Conservation (phyloP, 1,140 invertebrate species). For the Drosophila repleta region DNA sequence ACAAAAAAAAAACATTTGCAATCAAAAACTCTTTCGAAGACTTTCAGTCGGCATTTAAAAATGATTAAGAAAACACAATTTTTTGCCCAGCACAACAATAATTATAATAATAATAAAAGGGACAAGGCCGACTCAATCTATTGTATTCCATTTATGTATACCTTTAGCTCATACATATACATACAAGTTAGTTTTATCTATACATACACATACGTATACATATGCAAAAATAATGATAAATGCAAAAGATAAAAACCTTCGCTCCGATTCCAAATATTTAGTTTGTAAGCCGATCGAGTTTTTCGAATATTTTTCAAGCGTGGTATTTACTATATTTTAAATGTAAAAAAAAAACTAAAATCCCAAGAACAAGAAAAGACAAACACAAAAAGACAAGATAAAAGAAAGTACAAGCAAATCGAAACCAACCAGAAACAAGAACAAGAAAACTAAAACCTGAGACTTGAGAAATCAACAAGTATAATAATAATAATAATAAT, state of each 20-base stretch:
- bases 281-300: constrained; percentile 57
- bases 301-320: constrained; percentile 55
- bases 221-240: constrained; percentile 31
- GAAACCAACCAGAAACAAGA: constrained; percentile 55
- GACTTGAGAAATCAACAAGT: constrained; percentile 49
- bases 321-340: constrained; percentile 50
- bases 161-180: constrained; percentile 41
- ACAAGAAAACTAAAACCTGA: constrained; percentile 64
- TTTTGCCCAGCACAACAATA: constrained; percentile 45
- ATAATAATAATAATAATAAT: constrained; percentile 28
- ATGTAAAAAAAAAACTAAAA: constrained; percentile 28
- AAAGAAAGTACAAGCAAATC: constrained; percentile 65
- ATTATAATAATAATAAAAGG: constrained; percentile 11
- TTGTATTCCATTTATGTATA: constrained; percentile 63
- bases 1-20: constrained; percentile 42
- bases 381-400: constrained; percentile 25
- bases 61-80: constrained; percentile 5
- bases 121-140: constrained; percentile 35
- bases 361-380: constrained; percentile 13
- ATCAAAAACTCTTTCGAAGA: constrained; percentile 62
- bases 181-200: constrained; percentile 55
- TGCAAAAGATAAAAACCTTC: constrained; percentile 49
- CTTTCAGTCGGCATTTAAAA: constrained; percentile 62
- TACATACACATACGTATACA: constrained; percentile 30
- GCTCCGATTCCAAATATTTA: constrained; percentile 81